Conservation (phyloP, 1,140 invertebrate genomes). For the Heliothis virescens region DNA sequence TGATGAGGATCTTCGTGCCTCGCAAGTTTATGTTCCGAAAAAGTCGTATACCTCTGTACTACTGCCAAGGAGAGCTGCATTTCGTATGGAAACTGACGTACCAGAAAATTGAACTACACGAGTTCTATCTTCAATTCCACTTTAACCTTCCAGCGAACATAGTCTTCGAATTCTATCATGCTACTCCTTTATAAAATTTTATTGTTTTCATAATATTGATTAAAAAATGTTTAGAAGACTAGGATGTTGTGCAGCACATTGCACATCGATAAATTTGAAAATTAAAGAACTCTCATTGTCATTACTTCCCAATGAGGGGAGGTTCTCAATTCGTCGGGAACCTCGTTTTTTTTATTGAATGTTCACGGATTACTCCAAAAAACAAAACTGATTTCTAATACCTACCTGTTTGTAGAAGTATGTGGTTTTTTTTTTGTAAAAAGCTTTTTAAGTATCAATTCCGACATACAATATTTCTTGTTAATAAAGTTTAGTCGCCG, state of each 20-base stretch:
- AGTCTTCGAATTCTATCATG: constrained; percentile 68
- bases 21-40: constrained; percentile 59
- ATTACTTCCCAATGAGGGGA: too few relatives aligned
- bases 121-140: constrained; percentile 59
- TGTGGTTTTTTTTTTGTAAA: too few relatives aligned
- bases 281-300: too few relatives aligned
- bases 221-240: not conserved
- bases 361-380: too few relatives aligned
- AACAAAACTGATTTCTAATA: too few relatives aligned
- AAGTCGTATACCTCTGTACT: constrained; percentile 66
- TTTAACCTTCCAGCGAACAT: constrained; percentile 63
- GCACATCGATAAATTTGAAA: too few relatives aligned
- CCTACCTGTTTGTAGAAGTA: too few relatives aligned
- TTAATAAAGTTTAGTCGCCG: not conserved
- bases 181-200: constrained; percentile 42
- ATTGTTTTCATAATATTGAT: not conserved
- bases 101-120: constrained; percentile 64
- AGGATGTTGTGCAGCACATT: too few relatives aligned
- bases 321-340: too few relatives aligned
- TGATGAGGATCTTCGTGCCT: constrained; percentile 64
- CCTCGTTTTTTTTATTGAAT: too few relatives aligned
- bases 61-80: constrained; percentile 63
- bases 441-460: too few relatives aligned
- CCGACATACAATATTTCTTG: not conserved
- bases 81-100: constrained; percentile 61